phyloP scores from a whole-genome alignment of 1,140 invertebrate species.

The Hormaphis cornu region DNA sequence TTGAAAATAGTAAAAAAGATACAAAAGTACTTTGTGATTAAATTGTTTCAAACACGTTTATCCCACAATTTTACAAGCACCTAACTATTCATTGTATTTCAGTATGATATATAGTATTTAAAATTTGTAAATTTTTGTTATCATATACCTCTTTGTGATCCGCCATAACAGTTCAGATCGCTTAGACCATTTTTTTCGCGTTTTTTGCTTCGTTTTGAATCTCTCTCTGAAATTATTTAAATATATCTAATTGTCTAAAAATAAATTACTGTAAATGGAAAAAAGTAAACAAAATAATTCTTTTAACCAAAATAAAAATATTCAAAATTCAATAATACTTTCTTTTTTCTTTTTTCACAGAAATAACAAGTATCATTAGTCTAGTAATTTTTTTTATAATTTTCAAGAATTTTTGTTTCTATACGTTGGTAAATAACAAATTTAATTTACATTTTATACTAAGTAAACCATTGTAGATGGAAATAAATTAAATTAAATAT shows the following conservation, averaged over 20 bases:
- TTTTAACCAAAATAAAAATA: neutral
- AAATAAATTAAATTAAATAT: too few species aligned
- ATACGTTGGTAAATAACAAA: neutral
- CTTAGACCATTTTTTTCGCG: slow-evolving; percentile 56
- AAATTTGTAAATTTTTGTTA: neutral
- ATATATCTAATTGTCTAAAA: slow-evolving; percentile 27
- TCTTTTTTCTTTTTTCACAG: neutral
- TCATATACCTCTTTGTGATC: slow-evolving; percentile 55
- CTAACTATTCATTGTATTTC: neutral
- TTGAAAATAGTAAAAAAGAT: too few species aligned
- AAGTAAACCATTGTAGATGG: too few species aligned
- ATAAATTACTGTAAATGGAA: neutral
- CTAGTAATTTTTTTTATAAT: neutral
- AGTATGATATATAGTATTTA: neutral
- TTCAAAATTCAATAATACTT: slow-evolving; percentile 1
- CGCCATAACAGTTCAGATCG: slow-evolving; percentile 59
- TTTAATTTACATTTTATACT: neutral
- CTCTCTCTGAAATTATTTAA: slow-evolving; percentile 27
- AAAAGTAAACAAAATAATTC: neutral
- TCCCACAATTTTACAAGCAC: too few species aligned
- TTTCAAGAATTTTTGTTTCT: neutral
- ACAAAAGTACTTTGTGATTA: too few species aligned
- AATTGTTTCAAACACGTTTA: too few species aligned
- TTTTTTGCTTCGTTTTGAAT: slow-evolving; percentile 50
- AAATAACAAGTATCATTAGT: neutral